Conservation (phyloP, 2,888 invertebrate species). For the Agrotis ipsilon region DNA sequence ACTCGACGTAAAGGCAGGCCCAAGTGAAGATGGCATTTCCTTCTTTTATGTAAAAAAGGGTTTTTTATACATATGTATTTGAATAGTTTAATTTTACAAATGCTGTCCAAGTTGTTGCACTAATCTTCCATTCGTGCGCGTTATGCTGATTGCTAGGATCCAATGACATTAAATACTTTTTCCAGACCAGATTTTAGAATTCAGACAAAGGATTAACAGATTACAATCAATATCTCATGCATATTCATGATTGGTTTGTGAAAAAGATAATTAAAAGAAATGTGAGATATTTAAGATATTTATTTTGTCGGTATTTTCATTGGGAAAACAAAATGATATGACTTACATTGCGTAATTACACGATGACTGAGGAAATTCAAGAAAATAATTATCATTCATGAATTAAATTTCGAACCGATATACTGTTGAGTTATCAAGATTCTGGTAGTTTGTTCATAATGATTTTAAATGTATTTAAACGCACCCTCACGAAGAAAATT, state of each 20-base stretch:
- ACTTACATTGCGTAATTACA: no score
- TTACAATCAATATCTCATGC: slow-evolving; percentile 1
- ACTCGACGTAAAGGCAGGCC: no score
- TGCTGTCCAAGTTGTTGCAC: neutral
- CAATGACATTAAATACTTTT: neutral
- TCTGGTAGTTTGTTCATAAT: no score
- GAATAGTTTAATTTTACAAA: neutral
- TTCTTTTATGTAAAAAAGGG: no score
- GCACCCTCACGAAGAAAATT: no score
- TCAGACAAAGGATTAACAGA: slow-evolving; percentile 17
- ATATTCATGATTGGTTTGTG: slow-evolving; percentile 3
- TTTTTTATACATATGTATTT: no score
- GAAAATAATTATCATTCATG: neutral
- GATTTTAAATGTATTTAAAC: no score
- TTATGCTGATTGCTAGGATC: slow-evolving; percentile 17
- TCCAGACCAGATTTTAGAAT: neutral
- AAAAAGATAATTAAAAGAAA: slow-evolving; percentile 9
- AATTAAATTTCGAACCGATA: neutral
- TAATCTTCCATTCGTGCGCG: neutral
- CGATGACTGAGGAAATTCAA: no score
- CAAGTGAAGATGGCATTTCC: no score
- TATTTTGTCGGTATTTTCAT: no score
- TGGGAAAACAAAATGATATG: no score
- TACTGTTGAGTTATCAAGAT: no score
- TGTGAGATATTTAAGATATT: neutral